phyloP scores from a whole-genome alignment of 2,797 vertebrate species.

The Nannoperca obscura region DNA sequence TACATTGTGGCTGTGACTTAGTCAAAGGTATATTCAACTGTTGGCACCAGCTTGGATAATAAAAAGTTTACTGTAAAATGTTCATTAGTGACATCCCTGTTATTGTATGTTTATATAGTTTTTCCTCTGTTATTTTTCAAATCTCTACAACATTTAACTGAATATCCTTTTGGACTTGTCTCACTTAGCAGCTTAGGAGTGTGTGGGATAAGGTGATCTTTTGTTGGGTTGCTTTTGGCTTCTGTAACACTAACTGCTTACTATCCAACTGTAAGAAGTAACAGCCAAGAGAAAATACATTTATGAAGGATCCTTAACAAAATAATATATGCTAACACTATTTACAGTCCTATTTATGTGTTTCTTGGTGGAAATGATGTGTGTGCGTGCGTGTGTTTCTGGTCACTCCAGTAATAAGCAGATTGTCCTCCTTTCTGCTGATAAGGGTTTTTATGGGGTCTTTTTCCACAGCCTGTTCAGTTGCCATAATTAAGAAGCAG shows the following conservation, averaged over 20 bases:
- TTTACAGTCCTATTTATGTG: not conserved
- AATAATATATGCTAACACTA: not conserved
- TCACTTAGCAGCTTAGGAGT: not conserved
- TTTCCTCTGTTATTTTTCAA: not conserved
- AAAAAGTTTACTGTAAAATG: not conserved
- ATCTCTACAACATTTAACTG: not conserved
- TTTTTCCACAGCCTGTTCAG: slow-evolving; percentile 27
- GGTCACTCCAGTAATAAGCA: slow-evolving; percentile 17
- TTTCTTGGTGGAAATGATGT: not conserved
- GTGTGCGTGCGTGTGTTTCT: not conserved
- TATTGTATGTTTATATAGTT: not conserved
- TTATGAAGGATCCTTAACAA: not conserved
- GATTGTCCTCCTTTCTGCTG: slow-evolving; percentile 42
- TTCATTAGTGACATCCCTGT: not conserved
- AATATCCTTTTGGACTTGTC: not conserved
- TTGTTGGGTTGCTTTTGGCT: not conserved
- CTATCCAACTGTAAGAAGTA: not conserved
- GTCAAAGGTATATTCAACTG: slow-evolving; percentile 8
- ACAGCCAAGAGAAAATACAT: not conserved
- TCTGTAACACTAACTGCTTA: not conserved
- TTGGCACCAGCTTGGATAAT: not conserved
- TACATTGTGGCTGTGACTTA: not conserved
- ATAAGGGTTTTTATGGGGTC: slow-evolving; percentile 16
- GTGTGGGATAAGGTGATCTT: not conserved
- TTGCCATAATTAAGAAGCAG: not conserved